Percentiles rank a stretch among this genome's conserved stretches.
Conservation (phyloP, 2,888 invertebrate species). For the Cryptus viduatorius region DNA sequence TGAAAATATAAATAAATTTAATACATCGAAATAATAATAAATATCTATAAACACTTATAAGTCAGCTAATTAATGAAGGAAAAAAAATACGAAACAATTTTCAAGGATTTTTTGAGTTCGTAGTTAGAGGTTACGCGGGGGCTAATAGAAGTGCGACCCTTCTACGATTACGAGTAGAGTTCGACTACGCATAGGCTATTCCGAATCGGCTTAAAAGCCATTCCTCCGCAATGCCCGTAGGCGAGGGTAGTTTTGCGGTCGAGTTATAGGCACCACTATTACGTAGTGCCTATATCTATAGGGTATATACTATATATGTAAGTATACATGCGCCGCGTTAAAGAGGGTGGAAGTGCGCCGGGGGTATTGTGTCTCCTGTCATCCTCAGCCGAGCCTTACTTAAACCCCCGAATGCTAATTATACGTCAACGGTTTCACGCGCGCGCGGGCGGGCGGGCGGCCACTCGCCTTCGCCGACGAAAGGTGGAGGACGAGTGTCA, state of each 20-base stretch:
- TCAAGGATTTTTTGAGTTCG: slow-evolving; percentile 11
- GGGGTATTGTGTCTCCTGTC: slow-evolving; percentile 82
- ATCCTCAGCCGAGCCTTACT: slow-evolving; percentile 82
- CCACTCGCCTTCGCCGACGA: slow-evolving; percentile 56
- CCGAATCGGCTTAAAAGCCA: slow-evolving; percentile 78
- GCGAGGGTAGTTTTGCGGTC: slow-evolving; percentile 76
- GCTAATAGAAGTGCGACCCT: not conserved
- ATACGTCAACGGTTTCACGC: slow-evolving; percentile 79
- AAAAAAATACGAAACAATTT: not conserved
- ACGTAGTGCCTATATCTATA: slow-evolving; percentile 10
- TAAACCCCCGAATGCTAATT: slow-evolving; percentile 83
- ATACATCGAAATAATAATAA: not conserved
- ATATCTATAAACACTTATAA: too few relatives aligned
- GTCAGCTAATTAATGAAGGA: too few relatives aligned
- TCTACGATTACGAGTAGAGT: slow-evolving; percentile 12
- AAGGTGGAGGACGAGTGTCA: slow-evolving; percentile 73
- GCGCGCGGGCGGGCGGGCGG: slow-evolving; percentile 61
- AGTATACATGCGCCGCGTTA: slow-evolving; percentile 45
- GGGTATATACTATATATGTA: slow-evolving; percentile 20
- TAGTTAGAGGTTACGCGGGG: not conserved
- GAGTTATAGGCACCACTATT: slow-evolving; percentile 74
- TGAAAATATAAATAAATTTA: too few relatives aligned
- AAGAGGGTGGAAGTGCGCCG: slow-evolving; percentile 68
- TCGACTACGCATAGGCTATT: slow-evolving; percentile 67
- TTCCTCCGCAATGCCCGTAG: slow-evolving; percentile 33